Base-by-base conservation (phyloP, 2,888 invertebrate genomes). In the Drosophila rubida region DNA sequence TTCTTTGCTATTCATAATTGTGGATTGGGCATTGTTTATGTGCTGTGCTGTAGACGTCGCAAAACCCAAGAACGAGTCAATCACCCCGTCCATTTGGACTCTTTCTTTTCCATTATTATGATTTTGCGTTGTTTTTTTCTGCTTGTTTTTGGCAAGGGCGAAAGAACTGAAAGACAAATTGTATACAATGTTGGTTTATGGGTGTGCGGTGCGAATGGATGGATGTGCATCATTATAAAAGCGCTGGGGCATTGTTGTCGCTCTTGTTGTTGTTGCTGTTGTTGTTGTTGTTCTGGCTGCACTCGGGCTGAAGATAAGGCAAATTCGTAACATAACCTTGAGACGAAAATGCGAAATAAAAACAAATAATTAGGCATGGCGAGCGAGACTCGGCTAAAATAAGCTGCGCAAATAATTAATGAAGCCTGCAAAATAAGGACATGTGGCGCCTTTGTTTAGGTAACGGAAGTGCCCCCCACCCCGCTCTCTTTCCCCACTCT, bases 341-440 rank as follows among this genome's bases (percentile, higher is more conserved):
- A 73, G 62, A 63, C 69, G 46, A 42, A 69, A 39, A 44, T 45
- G 55, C 32, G 30, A 58, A 62, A 55, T 44, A 54, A 80, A 61
- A 60, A 59, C 54, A 65, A 69, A 61, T 78, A 80, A 78, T 78
- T 78, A 71, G 80, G 46, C 62, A 37, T 30, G 37, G 54, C 23
- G n/a, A 51, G 37, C 9, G 22, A 46, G 25, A 54, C 51, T 57
- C 42, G 42, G 30, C 74, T 51, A 68, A 80, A 79, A 74, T 63
- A 78, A 70, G 70, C 84, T 61, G 65, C 58, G 71, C 61, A 78
- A 80, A 81, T 85, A 78, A 81, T 84, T 81, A 80, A 84, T 84
- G 85, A 58, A 61, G 70, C 68, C 60, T 60, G 69, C 67, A 42
- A 58, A 60, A 64, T 65, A 68, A 61, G 81, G 79, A 84, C 75